phyloP scores from a whole-genome alignment of 2,888 invertebrate species.

The Amblyteles armatorius region DNA sequence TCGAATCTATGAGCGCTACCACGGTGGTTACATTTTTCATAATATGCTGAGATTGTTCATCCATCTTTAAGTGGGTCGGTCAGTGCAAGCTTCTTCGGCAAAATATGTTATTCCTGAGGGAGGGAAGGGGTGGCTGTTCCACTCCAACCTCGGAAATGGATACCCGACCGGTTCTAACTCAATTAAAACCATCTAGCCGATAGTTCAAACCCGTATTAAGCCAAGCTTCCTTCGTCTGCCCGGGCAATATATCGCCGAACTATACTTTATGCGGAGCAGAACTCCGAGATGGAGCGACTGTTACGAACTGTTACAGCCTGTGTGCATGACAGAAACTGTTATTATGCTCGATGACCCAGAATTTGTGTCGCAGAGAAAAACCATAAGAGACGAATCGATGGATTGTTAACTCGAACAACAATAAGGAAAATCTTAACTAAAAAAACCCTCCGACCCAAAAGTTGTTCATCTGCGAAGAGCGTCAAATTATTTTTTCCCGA shows the following conservation, averaged over 20 bases:
- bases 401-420: not conserved
- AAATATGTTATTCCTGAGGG: not conserved
- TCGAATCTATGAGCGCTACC: not conserved
- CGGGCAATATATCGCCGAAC: not conserved
- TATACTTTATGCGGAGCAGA: not conserved
- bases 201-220: constrained; percentile 2
- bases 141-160: not conserved
- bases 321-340: not conserved
- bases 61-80: not conserved
- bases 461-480: too few species aligned
- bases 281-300: not conserved
- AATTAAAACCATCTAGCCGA: constrained; percentile 45
- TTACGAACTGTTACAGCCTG: not conserved
- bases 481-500: too few species aligned
- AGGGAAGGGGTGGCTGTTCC: not conserved
- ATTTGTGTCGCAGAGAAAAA: not conserved
- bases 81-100: not conserved
- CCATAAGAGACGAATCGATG: not conserved
- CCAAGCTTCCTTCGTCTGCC: not conserved
- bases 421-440: not conserved
- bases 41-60: not conserved
- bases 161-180: constrained; percentile 52
- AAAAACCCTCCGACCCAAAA: too few species aligned
- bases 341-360: not conserved
- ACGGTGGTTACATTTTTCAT: not conserved